phyloP scores from a whole-genome alignment of 1,140 invertebrate genomes.

The Drosophila teissieri region DNA sequence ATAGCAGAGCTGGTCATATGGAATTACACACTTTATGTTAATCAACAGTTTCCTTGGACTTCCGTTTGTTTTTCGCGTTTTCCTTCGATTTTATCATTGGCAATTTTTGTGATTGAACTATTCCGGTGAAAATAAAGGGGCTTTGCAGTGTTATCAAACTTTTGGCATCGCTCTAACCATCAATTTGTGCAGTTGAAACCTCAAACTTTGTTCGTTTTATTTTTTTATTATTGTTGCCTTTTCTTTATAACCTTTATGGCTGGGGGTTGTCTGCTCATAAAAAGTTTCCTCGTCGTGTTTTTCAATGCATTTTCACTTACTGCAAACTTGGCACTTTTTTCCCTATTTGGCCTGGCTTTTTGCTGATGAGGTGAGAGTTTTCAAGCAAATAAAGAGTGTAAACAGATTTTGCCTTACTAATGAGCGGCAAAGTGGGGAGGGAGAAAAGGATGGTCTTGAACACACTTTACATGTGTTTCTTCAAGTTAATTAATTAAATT shows the following conservation, averaged over 20 bases:
- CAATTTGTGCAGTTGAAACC: slow-evolving; percentile 38
- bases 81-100: slow-evolving; percentile 45
- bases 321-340: slow-evolving; percentile 54
- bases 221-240: slow-evolving; percentile 6
- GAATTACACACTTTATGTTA: slow-evolving; percentile 43
- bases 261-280: slow-evolving; percentile 48
- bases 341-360: slow-evolving; percentile 14
- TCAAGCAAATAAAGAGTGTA: slow-evolving; percentile 45
- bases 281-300: slow-evolving; percentile 28
- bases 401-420: slow-evolving; percentile 40
- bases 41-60: slow-evolving; percentile 21
- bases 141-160: slow-evolving; percentile 53
- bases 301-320: slow-evolving; percentile 67
- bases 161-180: slow-evolving; percentile 45
- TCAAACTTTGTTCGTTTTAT: slow-evolving; percentile 8
- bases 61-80: slow-evolving; percentile 27
- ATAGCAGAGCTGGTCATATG: slow-evolving; percentile 9
- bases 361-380: slow-evolving; percentile 68
- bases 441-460: background rate
- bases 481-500: background rate
- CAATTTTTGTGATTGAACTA: slow-evolving; percentile 63
- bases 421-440: slow-evolving; percentile 9
- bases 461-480: background rate
- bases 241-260: slow-evolving; percentile 44
- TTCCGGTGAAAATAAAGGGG: slow-evolving; percentile 34